Evolutionary conservation across 2,797 vertebrate species (phyloP).

Genomic region (Macrochelys suwanniensis): DNA sequence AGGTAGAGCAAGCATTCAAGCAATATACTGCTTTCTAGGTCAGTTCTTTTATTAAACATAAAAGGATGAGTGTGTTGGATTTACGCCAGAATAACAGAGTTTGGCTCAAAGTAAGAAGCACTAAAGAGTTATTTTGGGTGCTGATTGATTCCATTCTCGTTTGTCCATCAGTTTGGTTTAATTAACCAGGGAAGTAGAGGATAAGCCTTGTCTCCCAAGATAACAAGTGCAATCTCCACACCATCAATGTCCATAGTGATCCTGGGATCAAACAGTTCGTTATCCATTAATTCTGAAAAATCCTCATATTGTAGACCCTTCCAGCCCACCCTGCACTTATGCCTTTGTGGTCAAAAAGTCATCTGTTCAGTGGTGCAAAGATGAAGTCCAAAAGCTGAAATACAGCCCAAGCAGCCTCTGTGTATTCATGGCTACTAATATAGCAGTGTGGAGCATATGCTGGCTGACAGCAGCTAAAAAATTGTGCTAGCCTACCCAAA

Average conservation of each 20-base stretch:
- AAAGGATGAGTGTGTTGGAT: neutral
- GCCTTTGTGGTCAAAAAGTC: no score
- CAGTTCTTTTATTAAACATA: neutral
- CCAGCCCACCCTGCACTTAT: no score
- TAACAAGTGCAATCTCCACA: no score
- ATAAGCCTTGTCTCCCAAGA: no score
- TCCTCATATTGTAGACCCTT: no score
- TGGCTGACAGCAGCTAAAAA: neutral
- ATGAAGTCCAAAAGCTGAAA: neutral
- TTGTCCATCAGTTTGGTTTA: neutral
- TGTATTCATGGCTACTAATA: neutral
- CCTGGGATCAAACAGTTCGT: no score
- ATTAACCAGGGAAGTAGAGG: no score
- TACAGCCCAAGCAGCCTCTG: neutral
- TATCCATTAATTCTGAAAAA: no score
- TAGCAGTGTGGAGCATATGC: neutral
- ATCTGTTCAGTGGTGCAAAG: neutral
- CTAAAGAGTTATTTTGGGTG: neutral
- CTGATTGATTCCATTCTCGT: neutral
- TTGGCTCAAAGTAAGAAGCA: neutral
- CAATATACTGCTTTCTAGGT: neutral
- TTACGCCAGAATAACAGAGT: neutral
- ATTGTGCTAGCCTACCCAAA: neutral
- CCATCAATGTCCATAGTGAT: no score
- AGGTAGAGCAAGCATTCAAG: neutral